phyloP scores from a whole-genome alignment of 2,888 invertebrate species.

The Caenorhabditis macrosperma region DNA sequence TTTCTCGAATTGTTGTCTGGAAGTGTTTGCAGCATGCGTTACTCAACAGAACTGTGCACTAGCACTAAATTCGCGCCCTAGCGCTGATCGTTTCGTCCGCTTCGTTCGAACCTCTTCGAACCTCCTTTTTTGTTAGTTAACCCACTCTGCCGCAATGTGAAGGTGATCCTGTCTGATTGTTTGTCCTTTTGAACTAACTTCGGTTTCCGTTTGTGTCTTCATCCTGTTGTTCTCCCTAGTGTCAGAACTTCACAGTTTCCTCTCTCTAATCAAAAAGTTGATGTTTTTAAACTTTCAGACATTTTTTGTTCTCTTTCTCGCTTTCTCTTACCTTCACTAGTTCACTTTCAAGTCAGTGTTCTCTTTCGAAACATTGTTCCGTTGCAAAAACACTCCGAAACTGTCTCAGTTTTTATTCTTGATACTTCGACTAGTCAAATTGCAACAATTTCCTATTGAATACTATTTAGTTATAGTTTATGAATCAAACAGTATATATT shows the following conservation, averaged over 20 bases:
- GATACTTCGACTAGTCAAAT: too few relatives aligned
- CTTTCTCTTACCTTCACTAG: neutral
- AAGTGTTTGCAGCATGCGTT: neutral
- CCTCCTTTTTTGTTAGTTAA: neutral
- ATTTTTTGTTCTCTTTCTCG: neutral
- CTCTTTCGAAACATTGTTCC: neutral
- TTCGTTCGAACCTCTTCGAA: neutral
- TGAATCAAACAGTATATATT: too few relatives aligned
- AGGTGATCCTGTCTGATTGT: neutral
- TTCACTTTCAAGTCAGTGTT: neutral
- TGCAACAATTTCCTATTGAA: too few relatives aligned
- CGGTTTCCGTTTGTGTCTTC: neutral
- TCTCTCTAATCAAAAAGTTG: neutral
- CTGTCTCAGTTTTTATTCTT: too few relatives aligned
- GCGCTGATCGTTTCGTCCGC: neutral
- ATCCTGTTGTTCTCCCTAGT: neutral
- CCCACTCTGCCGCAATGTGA: neutral
- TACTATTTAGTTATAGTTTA: too few relatives aligned
- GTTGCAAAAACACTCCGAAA: too few relatives aligned
- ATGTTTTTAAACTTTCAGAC: neutral
- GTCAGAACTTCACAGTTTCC: neutral
- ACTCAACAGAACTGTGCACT: neutral
- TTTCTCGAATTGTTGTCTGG: neutral
- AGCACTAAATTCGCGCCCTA: neutral
- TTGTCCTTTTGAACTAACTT: neutral